These are phyloP conservation scores for Malurus leucopterus DNA, from an alignment of 2,797 vertebrate genomes.

Conservation along the genomic window DNA sequence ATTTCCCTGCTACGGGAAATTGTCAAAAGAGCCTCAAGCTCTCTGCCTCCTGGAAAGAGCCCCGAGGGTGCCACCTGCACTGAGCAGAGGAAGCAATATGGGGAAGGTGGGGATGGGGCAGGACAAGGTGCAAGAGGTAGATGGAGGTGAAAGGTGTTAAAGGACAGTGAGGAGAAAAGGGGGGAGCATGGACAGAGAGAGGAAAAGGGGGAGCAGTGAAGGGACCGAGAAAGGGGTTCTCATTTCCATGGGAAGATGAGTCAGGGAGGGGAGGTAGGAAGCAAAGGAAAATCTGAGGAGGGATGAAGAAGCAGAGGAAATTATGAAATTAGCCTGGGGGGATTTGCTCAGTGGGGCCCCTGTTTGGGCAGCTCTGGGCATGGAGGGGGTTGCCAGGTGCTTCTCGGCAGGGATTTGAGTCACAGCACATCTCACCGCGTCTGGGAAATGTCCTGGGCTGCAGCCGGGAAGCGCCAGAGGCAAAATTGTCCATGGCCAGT, in stretches of 20 bases:
- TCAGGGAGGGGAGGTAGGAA: not conserved
- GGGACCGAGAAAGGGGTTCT: not conserved
- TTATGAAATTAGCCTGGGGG: not conserved
- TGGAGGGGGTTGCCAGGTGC: not conserved
- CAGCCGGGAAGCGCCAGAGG: rapidly evolving
- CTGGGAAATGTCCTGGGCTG: not conserved
- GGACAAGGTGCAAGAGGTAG: not conserved
- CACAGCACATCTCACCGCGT: not conserved
- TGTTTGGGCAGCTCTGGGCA: not conserved
- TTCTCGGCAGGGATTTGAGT: not conserved
- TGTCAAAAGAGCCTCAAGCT: not conserved
- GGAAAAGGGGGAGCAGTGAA: not conserved
- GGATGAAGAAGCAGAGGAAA: not conserved
- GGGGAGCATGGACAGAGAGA: not conserved
- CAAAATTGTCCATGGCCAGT: not conserved
- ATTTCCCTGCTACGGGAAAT: not conserved
- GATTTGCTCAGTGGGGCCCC: not conserved
- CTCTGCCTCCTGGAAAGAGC: not conserved
- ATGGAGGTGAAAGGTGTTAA: not conserved
- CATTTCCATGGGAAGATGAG: not conserved
- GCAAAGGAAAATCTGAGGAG: not conserved
- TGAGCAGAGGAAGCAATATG: not conserved
- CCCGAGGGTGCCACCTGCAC: not conserved
- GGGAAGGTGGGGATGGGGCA: not conserved
- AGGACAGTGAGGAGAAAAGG: not conserved